These are phyloP conservation scores for Pantelozetes paolii DNA, from an alignment of 2,888 invertebrate species.

Conservation along the genomic window DNA sequence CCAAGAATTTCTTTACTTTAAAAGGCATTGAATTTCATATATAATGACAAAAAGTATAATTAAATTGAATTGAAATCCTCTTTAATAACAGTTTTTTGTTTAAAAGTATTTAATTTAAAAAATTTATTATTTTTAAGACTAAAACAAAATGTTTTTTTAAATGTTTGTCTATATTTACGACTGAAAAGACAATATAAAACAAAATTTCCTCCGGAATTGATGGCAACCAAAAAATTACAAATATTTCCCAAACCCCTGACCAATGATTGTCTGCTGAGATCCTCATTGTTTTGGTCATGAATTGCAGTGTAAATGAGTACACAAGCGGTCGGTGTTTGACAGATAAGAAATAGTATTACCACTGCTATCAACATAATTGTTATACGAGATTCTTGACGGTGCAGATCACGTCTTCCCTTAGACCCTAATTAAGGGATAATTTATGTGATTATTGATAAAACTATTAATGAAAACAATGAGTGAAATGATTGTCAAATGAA, in stretches of 20 bases:
- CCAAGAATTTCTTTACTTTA: no score
- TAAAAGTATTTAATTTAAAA: background rate
- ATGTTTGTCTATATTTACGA: conserved; percentile 53
- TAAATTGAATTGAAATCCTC: no score
- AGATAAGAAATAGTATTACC: conserved; percentile 56
- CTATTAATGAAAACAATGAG: no score
- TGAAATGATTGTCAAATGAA: background rate
- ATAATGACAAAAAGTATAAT: no score
- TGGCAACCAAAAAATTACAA: conserved; percentile 55
- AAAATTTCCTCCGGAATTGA: conserved; percentile 58
- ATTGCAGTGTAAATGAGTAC: conserved; percentile 51
- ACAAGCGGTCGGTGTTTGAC: conserved; percentile 55
- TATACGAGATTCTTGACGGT: conserved; percentile 51
- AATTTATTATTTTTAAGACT: background rate
- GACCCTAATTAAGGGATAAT: background rate
- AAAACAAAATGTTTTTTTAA: conserved; percentile 47
- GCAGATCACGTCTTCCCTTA: conserved; percentile 2
- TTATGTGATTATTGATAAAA: no score
- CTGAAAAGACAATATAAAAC: conserved; percentile 57
- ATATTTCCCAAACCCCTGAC: conserved; percentile 53
- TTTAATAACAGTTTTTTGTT: background rate
- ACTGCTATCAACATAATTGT: conserved; percentile 58
- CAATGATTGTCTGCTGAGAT: conserved; percentile 50
- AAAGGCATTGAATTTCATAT: no score
- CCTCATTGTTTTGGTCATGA: conserved; percentile 48